Conservation (phyloP, 2,888 invertebrate genomes). For the Aphidius colemani region DNA sequence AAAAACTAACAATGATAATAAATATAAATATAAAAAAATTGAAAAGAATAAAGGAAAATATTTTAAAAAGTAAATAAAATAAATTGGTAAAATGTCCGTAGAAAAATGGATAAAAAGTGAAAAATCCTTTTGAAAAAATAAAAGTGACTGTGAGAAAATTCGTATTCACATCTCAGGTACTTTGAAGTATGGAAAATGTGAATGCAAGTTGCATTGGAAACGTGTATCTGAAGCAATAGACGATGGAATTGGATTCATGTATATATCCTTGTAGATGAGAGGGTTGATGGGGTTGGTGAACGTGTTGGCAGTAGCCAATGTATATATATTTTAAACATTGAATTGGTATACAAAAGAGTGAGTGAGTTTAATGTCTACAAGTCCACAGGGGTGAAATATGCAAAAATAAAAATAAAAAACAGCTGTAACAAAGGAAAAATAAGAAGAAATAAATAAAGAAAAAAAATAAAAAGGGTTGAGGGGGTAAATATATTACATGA, state of each 20-base stretch:
- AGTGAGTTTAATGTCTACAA: background rate
- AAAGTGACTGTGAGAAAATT: slow-evolving; percentile 18
- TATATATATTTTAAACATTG: background rate
- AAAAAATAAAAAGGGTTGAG: background rate
- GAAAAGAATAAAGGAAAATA: too few species aligned
- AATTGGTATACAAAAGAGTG: background rate
- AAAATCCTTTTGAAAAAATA: slow-evolving; percentile 14
- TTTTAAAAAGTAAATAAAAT: too few species aligned
- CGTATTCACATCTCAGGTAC: slow-evolving; percentile 14
- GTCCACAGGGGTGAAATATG: background rate
- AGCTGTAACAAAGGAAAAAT: slow-evolving; percentile 3
- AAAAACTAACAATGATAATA: too few species aligned
- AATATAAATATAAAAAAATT: too few species aligned
- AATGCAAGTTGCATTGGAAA: slow-evolving; percentile 9
- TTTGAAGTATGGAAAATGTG: slow-evolving; percentile 8
- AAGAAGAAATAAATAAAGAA: slow-evolving; percentile 1
- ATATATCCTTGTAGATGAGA: background rate
- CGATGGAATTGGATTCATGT: slow-evolving; percentile 7
- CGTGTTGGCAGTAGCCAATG: slow-evolving; percentile 11
- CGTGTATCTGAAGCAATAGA: slow-evolving; percentile 3
- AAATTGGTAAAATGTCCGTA: too few species aligned
- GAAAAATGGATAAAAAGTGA: slow-evolving; percentile 10
- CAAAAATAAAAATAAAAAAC: background rate
- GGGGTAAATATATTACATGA: slow-evolving; percentile 40
- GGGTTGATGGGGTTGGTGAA: background rate